Evolutionary conservation across 2,113 vertebrate species (phyloP).

Genomic region (Odontophorus gujanensis): DNA sequence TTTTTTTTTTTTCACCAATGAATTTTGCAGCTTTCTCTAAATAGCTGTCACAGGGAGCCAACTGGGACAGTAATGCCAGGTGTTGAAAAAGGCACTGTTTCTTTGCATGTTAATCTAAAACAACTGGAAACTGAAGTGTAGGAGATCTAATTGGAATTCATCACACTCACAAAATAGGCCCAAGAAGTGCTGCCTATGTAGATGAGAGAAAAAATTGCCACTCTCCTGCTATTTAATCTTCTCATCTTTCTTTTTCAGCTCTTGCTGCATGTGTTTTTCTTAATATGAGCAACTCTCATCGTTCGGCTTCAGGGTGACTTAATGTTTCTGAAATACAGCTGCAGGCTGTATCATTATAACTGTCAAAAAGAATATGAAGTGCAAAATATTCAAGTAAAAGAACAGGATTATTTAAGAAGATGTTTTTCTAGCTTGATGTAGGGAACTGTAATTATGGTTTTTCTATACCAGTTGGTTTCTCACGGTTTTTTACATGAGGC

Average conservation of each 20-base stretch:
- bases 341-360: not conserved
- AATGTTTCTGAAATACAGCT: conserved; percentile 34
- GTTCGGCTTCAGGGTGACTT: conserved; percentile 13
- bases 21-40: conserved; percentile 2
- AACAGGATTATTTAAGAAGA: not conserved
- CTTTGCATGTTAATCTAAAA: not conserved
- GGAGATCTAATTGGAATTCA: not conserved
- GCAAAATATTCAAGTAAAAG: conserved; percentile 34
- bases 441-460: conserved; percentile 20
- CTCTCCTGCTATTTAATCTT: not conserved
- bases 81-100: not conserved
- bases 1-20: not conserved
- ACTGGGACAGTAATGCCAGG: not conserved
- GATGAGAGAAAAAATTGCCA: not conserved
- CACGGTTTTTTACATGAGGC: not conserved
- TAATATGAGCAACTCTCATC: not conserved
- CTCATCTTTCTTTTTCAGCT: not conserved
- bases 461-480: conserved; percentile 12
- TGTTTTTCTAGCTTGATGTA: conserved; percentile 15
- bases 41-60: not conserved
- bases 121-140: not conserved
- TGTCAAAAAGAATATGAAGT: conserved; percentile 33
- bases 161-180: not conserved
- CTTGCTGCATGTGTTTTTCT: not conserved
- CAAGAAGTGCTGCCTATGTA: not conserved